phyloP scores from a whole-genome alignment of 2,797 vertebrate genomes.

The Lindbergichthys nudifrons region DNA sequence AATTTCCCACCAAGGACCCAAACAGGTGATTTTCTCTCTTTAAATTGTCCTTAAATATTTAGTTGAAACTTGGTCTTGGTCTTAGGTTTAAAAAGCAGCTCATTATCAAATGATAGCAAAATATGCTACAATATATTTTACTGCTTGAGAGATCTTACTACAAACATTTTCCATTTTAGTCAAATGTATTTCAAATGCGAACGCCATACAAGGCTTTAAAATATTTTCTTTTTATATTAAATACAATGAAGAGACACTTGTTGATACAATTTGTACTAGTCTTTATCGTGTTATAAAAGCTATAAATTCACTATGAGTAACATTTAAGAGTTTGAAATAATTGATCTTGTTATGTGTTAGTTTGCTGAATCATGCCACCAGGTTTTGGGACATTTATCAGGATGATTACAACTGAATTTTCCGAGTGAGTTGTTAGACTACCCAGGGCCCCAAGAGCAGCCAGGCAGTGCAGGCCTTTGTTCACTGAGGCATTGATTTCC shows the following conservation, averaged over 20 bases:
- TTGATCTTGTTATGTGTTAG: background rate
- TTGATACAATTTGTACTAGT: background rate
- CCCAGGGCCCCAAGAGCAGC: conserved; percentile 27
- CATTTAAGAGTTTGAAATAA: conserved; percentile 2
- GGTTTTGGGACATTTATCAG: conserved; percentile 14
- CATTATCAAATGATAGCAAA: background rate
- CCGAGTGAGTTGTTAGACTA: conserved; percentile 21
- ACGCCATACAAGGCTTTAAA: background rate
- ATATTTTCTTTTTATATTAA: background rate
- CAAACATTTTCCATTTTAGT: background rate
- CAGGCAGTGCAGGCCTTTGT: conserved; percentile 57
- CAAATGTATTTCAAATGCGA: background rate
- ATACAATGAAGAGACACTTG: background rate
- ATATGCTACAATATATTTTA: background rate
- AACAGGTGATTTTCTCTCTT: conserved; percentile 84
- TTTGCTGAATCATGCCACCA: conserved; percentile 17
- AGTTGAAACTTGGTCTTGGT: background rate
- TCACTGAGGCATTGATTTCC: conserved; percentile 57
- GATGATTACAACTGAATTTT: conserved; percentile 45
- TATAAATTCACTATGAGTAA: background rate
- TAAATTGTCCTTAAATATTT: background rate
- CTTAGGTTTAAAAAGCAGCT: background rate
- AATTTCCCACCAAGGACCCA: conserved; percentile 92
- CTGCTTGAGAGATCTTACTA: background rate
- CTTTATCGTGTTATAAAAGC: background rate